A percentile compares a stretch with the other conserved stretches of the same genome.
phyloP scores from a whole-genome alignment of 2,888 invertebrate genomes.

The Brenthis hecate region DNA sequence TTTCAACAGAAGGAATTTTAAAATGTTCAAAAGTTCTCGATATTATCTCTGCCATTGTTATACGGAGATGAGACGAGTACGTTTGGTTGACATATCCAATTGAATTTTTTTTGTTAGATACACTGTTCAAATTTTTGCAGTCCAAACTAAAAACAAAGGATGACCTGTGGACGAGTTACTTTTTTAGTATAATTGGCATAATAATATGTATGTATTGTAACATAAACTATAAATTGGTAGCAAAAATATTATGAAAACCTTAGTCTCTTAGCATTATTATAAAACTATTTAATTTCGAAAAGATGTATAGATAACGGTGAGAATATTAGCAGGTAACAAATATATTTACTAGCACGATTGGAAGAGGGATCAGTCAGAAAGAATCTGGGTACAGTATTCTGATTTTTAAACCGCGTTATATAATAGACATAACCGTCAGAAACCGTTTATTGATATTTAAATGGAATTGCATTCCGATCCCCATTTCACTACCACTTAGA shows the following conservation, averaged over 20 bases:
- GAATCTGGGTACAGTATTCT: no score
- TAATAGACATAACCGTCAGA: background rate
- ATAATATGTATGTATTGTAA: no score
- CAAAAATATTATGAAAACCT: no score
- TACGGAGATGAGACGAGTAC: background rate
- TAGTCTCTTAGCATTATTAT: no score
- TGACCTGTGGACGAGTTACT: no score
- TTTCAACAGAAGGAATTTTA: slow-evolving; percentile 19
- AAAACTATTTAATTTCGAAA: no score
- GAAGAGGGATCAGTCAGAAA: background rate
- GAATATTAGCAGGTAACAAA: no score
- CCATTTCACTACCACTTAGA: slow-evolving; percentile 11
- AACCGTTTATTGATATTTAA: background rate
- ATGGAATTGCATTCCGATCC: slow-evolving; percentile 10
- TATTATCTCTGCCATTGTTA: slow-evolving; percentile 12
- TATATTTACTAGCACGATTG: no score
- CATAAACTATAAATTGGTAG: no score
- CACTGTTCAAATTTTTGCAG: background rate
- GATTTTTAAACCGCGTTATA: background rate
- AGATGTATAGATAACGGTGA: no score
- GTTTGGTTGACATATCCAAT: slow-evolving; percentile 13
- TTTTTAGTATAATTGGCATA: no score
- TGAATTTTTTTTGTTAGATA: background rate
- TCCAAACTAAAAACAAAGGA: background rate
- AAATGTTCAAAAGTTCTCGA: slow-evolving; percentile 20